Conservation (phyloP, 2,888 invertebrate genomes). For the Anthoptus insignis region DNA sequence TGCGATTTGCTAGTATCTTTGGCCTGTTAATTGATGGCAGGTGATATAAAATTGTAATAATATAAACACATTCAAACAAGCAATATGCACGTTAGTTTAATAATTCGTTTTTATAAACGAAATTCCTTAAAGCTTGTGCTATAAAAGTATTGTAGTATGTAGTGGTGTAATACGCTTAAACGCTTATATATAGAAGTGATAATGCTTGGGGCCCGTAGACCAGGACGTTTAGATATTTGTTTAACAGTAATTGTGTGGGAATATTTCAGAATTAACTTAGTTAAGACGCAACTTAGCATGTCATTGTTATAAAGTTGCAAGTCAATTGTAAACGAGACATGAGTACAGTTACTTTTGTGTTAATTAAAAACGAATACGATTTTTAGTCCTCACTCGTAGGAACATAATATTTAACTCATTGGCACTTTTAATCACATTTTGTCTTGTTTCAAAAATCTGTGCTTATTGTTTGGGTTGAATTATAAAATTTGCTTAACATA, state of each 20-base stretch:
- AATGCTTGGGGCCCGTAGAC: slow-evolving; percentile 23
- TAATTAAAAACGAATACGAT: too few relatives aligned
- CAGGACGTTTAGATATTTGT: slow-evolving; percentile 8
- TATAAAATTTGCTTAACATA: not conserved
- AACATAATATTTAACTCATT: too few relatives aligned
- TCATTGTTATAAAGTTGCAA: not conserved
- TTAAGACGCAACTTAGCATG: not conserved
- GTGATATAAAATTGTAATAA: not conserved
- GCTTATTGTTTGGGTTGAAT: slow-evolving; percentile 39
- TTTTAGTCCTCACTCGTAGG: too few relatives aligned
- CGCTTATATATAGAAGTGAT: slow-evolving; percentile 23
- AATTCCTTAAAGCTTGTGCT: slow-evolving; percentile 33
- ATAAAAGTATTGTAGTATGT: slow-evolving; percentile 16
- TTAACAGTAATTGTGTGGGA: not conserved
- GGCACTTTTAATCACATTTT: too few relatives aligned
- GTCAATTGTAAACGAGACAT: too few relatives aligned
- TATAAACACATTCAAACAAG: slow-evolving; percentile 55
- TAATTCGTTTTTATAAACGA: slow-evolving; percentile 5
- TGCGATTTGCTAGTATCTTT: not conserved
- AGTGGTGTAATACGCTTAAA: slow-evolving; percentile 32
- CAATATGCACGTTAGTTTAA: slow-evolving; percentile 74
- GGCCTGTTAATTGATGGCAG: not conserved
- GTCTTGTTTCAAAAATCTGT: slow-evolving; percentile 20
- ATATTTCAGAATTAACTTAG: not conserved
- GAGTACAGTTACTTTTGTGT: too few relatives aligned